Conservation (phyloP, 2,113 vertebrate genomes). For the Furnarius figulus region DNA sequence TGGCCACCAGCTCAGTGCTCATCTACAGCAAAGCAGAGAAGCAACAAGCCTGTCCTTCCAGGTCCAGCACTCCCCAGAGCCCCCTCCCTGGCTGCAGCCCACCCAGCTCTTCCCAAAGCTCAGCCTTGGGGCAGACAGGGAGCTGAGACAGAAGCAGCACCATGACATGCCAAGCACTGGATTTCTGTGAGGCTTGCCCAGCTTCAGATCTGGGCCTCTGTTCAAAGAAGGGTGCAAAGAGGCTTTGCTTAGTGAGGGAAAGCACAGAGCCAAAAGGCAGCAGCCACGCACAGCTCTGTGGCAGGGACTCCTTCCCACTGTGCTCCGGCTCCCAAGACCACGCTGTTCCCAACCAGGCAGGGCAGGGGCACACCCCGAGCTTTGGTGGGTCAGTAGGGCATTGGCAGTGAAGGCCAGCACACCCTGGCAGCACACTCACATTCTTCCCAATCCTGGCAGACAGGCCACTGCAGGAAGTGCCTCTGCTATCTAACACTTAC, state of each 20-base stretch:
- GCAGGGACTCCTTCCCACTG: not conserved
- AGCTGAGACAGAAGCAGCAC: not conserved
- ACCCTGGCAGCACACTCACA: not conserved
- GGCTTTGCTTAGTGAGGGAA: not conserved
- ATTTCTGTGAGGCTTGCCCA: not conserved
- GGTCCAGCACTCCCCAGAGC: not conserved
- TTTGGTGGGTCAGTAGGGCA: not conserved
- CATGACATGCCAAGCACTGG: rapidly evolving
- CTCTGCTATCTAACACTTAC: not conserved
- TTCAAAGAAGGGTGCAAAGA: not conserved
- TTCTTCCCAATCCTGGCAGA: not conserved
- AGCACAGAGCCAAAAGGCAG: rapidly evolving
- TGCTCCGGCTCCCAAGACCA: rapidly evolving
- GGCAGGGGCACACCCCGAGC: not conserved
- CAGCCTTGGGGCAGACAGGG: not conserved
- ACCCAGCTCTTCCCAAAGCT: not conserved
- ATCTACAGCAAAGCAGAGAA: not conserved
- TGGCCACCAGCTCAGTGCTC: constrained; percentile 7
- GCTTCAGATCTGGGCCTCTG: not conserved
- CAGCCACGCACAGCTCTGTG: not conserved
- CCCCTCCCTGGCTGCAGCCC: not conserved
- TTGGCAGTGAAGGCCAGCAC: not conserved
- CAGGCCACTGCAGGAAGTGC: not conserved
- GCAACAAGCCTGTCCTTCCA: not conserved
- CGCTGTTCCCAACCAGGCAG: not conserved